Evolutionary conservation across 2,113 vertebrate genomes (phyloP), one percentile per base, ranked within the genome.

Genomic region (Callaeas wilsoni): DNA sequence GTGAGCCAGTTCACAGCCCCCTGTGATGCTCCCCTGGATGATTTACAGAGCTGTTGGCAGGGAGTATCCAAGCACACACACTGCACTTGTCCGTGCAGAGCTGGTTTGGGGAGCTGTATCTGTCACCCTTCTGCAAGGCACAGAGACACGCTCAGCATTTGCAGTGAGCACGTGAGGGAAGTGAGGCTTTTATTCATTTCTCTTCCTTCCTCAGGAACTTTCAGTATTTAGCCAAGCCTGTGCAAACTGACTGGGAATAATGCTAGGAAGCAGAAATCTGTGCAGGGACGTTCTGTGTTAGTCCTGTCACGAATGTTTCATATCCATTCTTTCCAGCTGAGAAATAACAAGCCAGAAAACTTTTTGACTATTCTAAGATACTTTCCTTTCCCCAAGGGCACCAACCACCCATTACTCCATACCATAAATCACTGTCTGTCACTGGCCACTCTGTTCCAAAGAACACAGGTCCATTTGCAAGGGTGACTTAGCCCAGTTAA

Each of bases 51-150:
- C 55, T 78, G 52, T 21, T 70, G n/a, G 33, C 44, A 91, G 56
- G 32, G 30, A 27, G 3, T 13, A 41, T 29, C 32, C 73, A n/a
- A 7, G 0, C 4, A 1, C 20, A 33, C 35, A 56, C n/a, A 13
- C 12, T 55, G 20, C 19, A 21, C 13, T 47, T 79, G 56, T 27
- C 52, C 1, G 1, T n/a, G 46, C 13, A 53, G 33, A 79, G 59
- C 33, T 53, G 5, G 27, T 27, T 13, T 0, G 0, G 32, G 60
- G 35, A 67, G 13, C 10, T 0, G 0, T 39, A 21, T 19, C 41
- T 42, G 39, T 23, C 59, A 44, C 46, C 25, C 13, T 67, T 63
- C 42, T n/a, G 19, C 62, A 65, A 70, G 47, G 77, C 55, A 73
- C 33, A 76, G 41, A 76, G 67, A 13, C 7, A 0, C 2, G 2